Base-by-base conservation (phyloP, 2,888 invertebrate genomes). In the Phyto melanocephala region DNA sequence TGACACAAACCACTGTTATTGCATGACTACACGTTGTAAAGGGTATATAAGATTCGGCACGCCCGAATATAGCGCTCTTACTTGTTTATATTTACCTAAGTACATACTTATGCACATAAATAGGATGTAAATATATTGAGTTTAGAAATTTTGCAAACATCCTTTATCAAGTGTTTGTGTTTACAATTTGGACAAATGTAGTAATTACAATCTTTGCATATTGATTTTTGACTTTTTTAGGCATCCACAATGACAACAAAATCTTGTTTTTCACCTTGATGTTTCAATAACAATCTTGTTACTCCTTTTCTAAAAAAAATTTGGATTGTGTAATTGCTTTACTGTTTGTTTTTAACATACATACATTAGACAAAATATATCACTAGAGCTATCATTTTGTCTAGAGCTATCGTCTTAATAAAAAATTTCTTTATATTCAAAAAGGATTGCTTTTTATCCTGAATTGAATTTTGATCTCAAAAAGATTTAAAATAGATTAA, bases 351-450 rank as follows among this genome's bases (percentile, higher is more conserved):
- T 40, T 42, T 20, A 22, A 17, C 40, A 42, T 6, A 62, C 62
- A 42, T 62, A 62, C 62, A 62, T 62, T 40, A 40, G 20, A 13
- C 40, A 40, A 62, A 40, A 62, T 8, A 40, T 35, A 15, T 42
- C 62, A 42, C 62, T 62, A 11, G 13, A 13, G 11, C 62, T 42
- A 22, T 62, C 62, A 42, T 22, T 22, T 20, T 62, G 62, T 17
- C 22, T n/a, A n/a, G n/a, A n/a, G n/a, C n/a, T n/a, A n/a, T n/a
- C 1, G 13, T 62, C 62, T 22, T 42, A 1, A 22, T 62, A 7
- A 20, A 5, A 20, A 22, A 42, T 22, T 62, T 40, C 13, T 4
- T 40, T 22, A 40, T 42, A 62, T 40, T 40, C 40, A 7, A 40
- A 10, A 17, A 15, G 17, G 17, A 50, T 50, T 50, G 5, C 2